Evolutionary conservation across 2,888 invertebrate species (phyloP).

Genomic region (Pollenia angustigena): DNA sequence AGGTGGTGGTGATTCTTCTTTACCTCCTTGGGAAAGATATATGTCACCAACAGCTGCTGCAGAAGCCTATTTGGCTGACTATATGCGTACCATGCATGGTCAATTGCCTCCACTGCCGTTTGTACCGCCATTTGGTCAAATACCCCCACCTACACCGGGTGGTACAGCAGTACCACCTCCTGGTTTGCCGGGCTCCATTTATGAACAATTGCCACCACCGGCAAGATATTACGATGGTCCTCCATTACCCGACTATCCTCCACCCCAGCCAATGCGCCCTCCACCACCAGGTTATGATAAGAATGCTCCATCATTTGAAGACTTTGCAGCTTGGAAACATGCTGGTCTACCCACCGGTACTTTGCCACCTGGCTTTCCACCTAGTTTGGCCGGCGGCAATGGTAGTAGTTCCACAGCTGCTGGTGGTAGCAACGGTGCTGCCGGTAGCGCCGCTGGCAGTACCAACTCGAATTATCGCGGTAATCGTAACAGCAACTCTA

Average conservation of each 20-base stretch:
- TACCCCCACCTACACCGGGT: slow-evolving; percentile 87
- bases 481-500: slow-evolving; percentile 77
- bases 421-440: slow-evolving; percentile 58
- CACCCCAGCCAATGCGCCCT: slow-evolving; percentile 84
- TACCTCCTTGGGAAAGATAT: slow-evolving; percentile 87
- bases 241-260: slow-evolving; percentile 90
- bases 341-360: slow-evolving; percentile 80
- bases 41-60: slow-evolving; percentile 88
- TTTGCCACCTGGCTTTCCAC: slow-evolving; percentile 79
- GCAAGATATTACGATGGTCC: slow-evolving; percentile 93
- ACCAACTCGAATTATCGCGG: slow-evolving; percentile 78
- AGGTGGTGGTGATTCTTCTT: slow-evolving; percentile 85
- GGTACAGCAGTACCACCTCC: slow-evolving; percentile 83
- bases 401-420: slow-evolving; percentile 52
- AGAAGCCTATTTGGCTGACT: slow-evolving; percentile 95
- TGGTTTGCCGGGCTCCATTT: slow-evolving; percentile 81
- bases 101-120: slow-evolving; percentile 94
- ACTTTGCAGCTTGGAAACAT: slow-evolving; percentile 82
- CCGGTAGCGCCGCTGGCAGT: slow-evolving; percentile 72
- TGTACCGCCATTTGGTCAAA: slow-evolving; percentile 88
- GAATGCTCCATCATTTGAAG: slow-evolving; percentile 90
- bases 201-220: slow-evolving; percentile 89
- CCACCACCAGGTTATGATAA: slow-evolving; percentile 87
- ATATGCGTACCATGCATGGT: slow-evolving; percentile 94
- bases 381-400: slow-evolving; percentile 76